phyloP scores from a whole-genome alignment of 2,888 invertebrate species.

The Drosophila macrospina region DNA sequence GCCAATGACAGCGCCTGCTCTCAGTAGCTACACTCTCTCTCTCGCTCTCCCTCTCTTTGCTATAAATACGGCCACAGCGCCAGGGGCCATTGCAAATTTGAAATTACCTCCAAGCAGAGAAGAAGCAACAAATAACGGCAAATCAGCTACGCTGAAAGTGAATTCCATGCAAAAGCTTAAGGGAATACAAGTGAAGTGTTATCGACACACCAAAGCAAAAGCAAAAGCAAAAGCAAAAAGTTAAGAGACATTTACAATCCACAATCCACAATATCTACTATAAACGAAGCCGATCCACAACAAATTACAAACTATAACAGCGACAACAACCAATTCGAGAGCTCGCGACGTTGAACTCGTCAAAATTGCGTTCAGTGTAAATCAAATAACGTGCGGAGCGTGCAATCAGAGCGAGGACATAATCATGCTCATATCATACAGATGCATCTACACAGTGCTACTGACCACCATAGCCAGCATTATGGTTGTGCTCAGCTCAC shows the following conservation, averaged over 20 bases:
- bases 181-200: slow-evolving; percentile 73
- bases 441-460: slow-evolving; percentile 71
- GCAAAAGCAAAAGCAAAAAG: slow-evolving; percentile 52
- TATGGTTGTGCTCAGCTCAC: slow-evolving; percentile 76
- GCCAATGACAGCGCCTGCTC: slow-evolving; percentile 25
- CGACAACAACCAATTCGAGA: slow-evolving; percentile 12
- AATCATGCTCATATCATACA: slow-evolving; percentile 75
- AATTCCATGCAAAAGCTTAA: slow-evolving; percentile 69
- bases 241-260: slow-evolving; percentile 26
- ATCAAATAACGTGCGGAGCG: slow-evolving; percentile 67
- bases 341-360: slow-evolving; percentile 37
- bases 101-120: slow-evolving; percentile 49
- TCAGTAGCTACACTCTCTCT: neutral
- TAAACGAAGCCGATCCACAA: no score
- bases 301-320: neutral
- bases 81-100: slow-evolving; percentile 49
- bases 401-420: slow-evolving; percentile 74
- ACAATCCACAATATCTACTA: slow-evolving; percentile 2
- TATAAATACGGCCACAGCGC: slow-evolving; percentile 55
- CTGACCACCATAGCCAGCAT: slow-evolving; percentile 75
- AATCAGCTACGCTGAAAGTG: slow-evolving; percentile 49
- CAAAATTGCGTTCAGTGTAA: slow-evolving; percentile 66
- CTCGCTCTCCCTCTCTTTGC: slow-evolving; percentile 19
- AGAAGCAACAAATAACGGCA: slow-evolving; percentile 55
- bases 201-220: slow-evolving; percentile 63